Percentiles rank a stretch among this genome's conserved stretches.
These are phyloP conservation scores for Drosophila subsilvestris DNA, from an alignment of 2,888 invertebrate species.

Conservation along the genomic window DNA sequence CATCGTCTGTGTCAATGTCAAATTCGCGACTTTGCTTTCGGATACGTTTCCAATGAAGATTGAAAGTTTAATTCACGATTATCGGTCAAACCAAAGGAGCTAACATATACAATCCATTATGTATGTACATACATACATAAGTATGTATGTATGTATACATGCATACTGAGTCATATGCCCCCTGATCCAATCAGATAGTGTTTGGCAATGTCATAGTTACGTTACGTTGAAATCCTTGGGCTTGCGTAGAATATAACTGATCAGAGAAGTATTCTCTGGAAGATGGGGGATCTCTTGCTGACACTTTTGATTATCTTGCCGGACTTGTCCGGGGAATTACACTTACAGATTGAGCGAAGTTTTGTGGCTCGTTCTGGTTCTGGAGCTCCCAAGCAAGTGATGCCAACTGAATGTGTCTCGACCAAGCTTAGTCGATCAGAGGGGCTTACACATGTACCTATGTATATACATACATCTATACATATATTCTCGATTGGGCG, in stretches of 20 bases:
- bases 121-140: slow-evolving; percentile 1
- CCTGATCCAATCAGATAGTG: neutral
- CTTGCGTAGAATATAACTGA: neutral
- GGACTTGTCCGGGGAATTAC: neutral
- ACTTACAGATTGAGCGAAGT: neutral
- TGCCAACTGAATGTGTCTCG: neutral
- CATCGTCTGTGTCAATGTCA: slow-evolving; percentile 45
- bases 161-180: neutral
- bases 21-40: slow-evolving; percentile 35
- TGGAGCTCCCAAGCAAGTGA: neutral
- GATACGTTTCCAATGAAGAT: neutral
- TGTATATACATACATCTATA: too few relatives aligned
- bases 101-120: neutral
- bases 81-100: neutral
- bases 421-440: neutral
- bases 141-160: too few relatives aligned
- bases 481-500: neutral
- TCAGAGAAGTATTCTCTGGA: neutral
- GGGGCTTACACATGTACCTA: neutral
- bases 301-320: too few relatives aligned
- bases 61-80: slow-evolving; percentile 12
- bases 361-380: neutral
- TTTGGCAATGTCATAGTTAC: neutral
- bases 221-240: neutral
- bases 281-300: neutral